Conservation (phyloP, 2,797 vertebrate species). For the Etheostoma perlongum region DNA sequence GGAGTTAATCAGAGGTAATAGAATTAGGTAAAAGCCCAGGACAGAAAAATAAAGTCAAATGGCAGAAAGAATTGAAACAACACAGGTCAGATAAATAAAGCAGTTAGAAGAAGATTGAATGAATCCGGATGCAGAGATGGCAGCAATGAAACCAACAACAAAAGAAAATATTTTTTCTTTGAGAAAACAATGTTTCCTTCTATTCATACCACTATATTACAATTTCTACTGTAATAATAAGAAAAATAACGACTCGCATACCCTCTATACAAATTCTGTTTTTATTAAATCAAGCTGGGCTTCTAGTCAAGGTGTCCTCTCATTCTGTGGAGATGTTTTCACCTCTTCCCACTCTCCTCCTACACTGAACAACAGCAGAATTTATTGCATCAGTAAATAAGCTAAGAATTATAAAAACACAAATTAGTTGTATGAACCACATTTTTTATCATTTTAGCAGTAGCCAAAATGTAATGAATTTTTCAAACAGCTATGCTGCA, state of each 20-base stretch:
- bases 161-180: neutral
- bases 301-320: slow-evolving; percentile 44
- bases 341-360: slow-evolving; percentile 57
- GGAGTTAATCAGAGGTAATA: slow-evolving; percentile 22
- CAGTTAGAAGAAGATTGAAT: neutral
- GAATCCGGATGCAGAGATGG: neutral
- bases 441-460: neutral
- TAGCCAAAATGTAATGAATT: neutral
- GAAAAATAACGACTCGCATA: slow-evolving; percentile 18
- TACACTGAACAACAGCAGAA: slow-evolving; percentile 31
- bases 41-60: neutral
- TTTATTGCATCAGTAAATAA: slow-evolving; percentile 29
- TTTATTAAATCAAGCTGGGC: slow-evolving; percentile 46
- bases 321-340: slow-evolving; percentile 41
- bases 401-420: slow-evolving; percentile 20
- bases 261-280: neutral
- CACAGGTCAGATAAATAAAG: slow-evolving; percentile 6
- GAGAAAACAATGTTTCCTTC: neutral
- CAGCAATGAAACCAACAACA: neutral
- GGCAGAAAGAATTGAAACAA: neutral
- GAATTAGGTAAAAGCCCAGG: slow-evolving; percentile 13
- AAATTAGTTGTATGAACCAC: slow-evolving; percentile 12
- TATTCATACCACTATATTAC: neutral
- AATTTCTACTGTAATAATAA: neutral
- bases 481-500: neutral